Base-by-base conservation (phyloP, 2,888 invertebrate species). In the Ethmia dodecea region DNA sequence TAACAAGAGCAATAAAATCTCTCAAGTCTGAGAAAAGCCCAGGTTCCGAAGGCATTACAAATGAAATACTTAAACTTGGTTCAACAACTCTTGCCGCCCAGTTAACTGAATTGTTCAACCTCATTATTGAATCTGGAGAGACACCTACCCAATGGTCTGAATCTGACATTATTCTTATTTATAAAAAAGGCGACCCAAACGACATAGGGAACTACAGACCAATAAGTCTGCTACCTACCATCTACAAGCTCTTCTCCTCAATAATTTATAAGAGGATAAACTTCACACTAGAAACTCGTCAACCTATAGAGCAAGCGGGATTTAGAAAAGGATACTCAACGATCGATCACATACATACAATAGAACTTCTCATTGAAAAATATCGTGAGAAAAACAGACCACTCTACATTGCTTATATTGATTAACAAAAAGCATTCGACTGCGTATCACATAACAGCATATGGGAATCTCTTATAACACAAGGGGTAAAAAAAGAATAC, bases 251-350 rank as follows among this genome's bases (percentile, higher is more conserved):
- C 3, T 24, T 24, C n/a, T 24, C 24, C 9, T n/a, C 5, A 24
- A 8, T 4, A 8, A n/a, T 24, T 3, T n/a, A 8, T 5, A 8
- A 3, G 3, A 24, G 24, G n/a, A 24, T 24, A 8, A 6, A 6
- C 3, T 6, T 6, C 3, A 18, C 3, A 18, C 3, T 18, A 18
- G 78, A 40, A 28, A 22, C 33, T 25, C 12, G 5, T 9, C 6
- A 20, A n/a, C 11, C 33, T 14, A 3, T 5, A 3, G 14, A 20
- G 11, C 20, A 28, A 4, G 28, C 28, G 6, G 28, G 14, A 14
- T 14, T 26, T 11, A 26, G 26, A 12, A 4, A 2, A 3, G 26
- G 26, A 11, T 26, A n/a, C 26, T 11, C 11, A 8, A 26, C 26
- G 12, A 26, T 11, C 5, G 26, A 26, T 11, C 26, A 26, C 6